phyloP scores from a whole-genome alignment of 2,113 vertebrate species.

The Mobula birostris region DNA sequence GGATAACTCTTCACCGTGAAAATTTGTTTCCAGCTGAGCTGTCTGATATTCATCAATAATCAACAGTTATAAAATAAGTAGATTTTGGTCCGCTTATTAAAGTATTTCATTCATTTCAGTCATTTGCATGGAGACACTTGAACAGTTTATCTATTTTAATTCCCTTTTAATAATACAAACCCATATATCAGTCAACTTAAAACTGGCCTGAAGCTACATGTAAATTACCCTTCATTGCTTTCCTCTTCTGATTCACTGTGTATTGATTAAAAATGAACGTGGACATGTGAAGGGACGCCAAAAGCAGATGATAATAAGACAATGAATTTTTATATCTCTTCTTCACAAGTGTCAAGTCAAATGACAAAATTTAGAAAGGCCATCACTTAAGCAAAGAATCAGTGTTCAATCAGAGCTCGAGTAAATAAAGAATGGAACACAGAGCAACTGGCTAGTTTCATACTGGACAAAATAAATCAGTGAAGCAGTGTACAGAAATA shows the following conservation, averaged over 20 bases:
- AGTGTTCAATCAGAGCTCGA: neutral
- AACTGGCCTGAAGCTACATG: conserved; percentile 24
- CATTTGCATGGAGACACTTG: conserved; percentile 17
- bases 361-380: conserved; percentile 1
- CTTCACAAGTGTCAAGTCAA: neutral
- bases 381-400: neutral
- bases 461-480: conserved; percentile 18
- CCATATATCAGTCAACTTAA: conserved; percentile 37
- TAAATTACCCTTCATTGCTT: conserved; percentile 29
- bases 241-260: conserved; percentile 19
- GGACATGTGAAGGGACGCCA: neutral
- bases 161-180: conserved; percentile 38
- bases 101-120: conserved; percentile 5
- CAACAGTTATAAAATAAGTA: conserved; percentile 28
- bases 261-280: conserved; percentile 27
- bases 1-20: neutral
- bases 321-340: neutral
- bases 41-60: conserved; percentile 31
- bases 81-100: conserved; percentile 26
- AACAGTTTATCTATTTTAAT: conserved; percentile 37
- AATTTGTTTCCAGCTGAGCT: conserved; percentile 14
- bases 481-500: conserved; percentile 32
- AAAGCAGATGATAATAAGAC: conserved; percentile 25
- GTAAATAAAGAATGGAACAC: conserved; percentile 19
- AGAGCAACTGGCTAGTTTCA: conserved; percentile 9